Evolutionary conservation across 1,140 invertebrate genomes (phyloP).

Genomic region (Calephelis nemesis): DNA sequence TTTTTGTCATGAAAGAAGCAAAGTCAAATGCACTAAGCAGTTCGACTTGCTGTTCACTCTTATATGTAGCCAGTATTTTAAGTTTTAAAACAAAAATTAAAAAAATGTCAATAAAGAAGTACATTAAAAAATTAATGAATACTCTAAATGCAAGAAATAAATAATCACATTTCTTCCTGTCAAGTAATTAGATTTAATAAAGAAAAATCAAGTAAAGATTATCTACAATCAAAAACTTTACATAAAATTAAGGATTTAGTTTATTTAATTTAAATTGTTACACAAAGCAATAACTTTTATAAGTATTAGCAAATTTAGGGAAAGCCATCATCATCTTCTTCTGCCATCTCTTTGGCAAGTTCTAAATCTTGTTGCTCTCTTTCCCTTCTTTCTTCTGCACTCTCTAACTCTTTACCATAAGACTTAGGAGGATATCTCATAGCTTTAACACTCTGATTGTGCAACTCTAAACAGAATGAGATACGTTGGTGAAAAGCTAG

Average conservation of each 20-base stretch:
- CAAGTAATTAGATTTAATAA: too few species aligned
- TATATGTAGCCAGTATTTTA: too few species aligned
- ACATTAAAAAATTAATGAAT: too few species aligned
- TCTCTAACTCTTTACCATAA: slow-evolving; percentile 98
- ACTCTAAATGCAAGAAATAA: too few species aligned
- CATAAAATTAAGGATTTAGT: not conserved
- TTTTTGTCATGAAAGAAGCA: too few species aligned
- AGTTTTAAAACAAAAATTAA: too few species aligned
- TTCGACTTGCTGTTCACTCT: too few species aligned
- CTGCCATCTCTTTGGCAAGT: slow-evolving; percentile 98
- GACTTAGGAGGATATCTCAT: slow-evolving; percentile 99
- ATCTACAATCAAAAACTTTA: not conserved
- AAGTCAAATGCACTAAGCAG: too few species aligned
- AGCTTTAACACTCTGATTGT: slow-evolving; percentile 98
- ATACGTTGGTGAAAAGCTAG: slow-evolving; percentile 98
- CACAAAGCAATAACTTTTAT: slow-evolving; percentile 16
- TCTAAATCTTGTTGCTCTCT: slow-evolving; percentile 98
- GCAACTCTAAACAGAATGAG: slow-evolving; percentile 97
- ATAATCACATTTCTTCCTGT: too few species aligned
- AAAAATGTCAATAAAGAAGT: too few species aligned
- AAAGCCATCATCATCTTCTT: slow-evolving; percentile 98
- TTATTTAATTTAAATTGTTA: slow-evolving; percentile 9
- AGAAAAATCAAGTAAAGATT: not conserved
- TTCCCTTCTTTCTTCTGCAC: slow-evolving; percentile 97
- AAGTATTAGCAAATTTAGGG: slow-evolving; percentile 50